phyloP scores from a whole-genome alignment of 1,140 invertebrate genomes.

The Drosophila paulistorum region DNA sequence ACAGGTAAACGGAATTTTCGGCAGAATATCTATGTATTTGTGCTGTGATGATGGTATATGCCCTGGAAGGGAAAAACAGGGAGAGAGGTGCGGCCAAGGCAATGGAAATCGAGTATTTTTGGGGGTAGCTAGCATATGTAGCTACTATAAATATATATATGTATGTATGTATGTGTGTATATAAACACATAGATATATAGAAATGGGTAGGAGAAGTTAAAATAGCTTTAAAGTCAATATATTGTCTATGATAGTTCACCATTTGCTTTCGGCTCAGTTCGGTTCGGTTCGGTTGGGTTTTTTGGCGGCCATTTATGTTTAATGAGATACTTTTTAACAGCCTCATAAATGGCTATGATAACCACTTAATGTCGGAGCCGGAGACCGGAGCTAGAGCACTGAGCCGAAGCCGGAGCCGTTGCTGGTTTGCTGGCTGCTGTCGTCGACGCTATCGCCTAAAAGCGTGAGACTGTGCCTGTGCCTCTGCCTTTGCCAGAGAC shows the following conservation, averaged over 20 bases:
- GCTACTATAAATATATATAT: slow-evolving; percentile 2
- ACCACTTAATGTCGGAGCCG: slow-evolving; percentile 74
- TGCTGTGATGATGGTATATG: slow-evolving; percentile 6
- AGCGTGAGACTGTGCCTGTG: neutral
- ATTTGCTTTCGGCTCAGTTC: slow-evolving; percentile 28
- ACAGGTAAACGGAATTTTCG: slow-evolving; percentile 76
- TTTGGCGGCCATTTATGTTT: slow-evolving; percentile 67
- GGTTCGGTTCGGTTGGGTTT: neutral
- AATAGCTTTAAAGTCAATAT: slow-evolving; percentile 33
- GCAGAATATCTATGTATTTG: slow-evolving; percentile 63
- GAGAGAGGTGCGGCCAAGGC: neutral
- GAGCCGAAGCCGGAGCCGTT: neutral
- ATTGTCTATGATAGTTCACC: slow-evolving; percentile 44
- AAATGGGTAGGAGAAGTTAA: neutral
- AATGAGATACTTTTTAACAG: slow-evolving; percentile 82
- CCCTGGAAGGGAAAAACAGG: too few species aligned
- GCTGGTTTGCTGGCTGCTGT: too few species aligned
- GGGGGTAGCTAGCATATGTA: slow-evolving; percentile 9
- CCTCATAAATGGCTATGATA: slow-evolving; percentile 82
- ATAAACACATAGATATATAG: neutral
- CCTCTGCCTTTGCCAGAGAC: neutral
- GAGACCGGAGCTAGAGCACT: slow-evolving; percentile 7
- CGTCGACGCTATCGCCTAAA: neutral
- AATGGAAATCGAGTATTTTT: slow-evolving; percentile 4
- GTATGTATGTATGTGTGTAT: neutral